Percentiles rank a stretch among this genome's conserved stretches.
Conservation (phyloP, 1,140 invertebrate species). For the Heliconius himera region DNA sequence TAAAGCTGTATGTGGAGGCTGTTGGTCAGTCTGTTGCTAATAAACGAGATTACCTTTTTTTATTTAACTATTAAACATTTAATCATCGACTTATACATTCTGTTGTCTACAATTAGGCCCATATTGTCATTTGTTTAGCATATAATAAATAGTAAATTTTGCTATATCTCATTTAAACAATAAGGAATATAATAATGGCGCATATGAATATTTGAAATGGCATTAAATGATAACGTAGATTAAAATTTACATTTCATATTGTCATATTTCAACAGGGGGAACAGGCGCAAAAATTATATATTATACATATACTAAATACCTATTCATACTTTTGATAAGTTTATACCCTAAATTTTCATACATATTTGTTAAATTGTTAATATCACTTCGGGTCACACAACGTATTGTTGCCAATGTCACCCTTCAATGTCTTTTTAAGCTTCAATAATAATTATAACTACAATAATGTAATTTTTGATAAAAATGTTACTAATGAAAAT, state of each 20-base stretch:
- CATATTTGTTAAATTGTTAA: slow-evolving; percentile 61
- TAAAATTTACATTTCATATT: slow-evolving; percentile 51
- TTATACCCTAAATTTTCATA: slow-evolving; percentile 41
- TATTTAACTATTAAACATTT: slow-evolving; percentile 35
- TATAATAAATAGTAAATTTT: slow-evolving; percentile 24
- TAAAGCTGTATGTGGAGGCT: slow-evolving; percentile 23
- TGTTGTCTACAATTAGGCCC: slow-evolving; percentile 41
- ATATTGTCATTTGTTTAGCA: slow-evolving; percentile 42
- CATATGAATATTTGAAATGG: slow-evolving; percentile 49
- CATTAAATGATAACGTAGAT: slow-evolving; percentile 43
- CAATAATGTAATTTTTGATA: slow-evolving; percentile 1
- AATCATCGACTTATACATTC: slow-evolving; percentile 31
- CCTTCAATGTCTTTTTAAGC: slow-evolving; percentile 61
- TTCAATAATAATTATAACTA: slow-evolving; percentile 44
- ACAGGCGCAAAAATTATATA: slow-evolving; percentile 41
- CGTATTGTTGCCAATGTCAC: slow-evolving; percentile 37
- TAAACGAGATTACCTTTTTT: slow-evolving; percentile 33
- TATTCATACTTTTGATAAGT: slow-evolving; percentile 36
- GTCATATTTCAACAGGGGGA: slow-evolving; percentile 61
- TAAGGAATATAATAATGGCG: slow-evolving; percentile 36
- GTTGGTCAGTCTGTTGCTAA: slow-evolving; percentile 33
- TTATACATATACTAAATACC: slow-evolving; percentile 48
- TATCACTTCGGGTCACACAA: slow-evolving; percentile 63
- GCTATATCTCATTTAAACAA: slow-evolving; percentile 24
- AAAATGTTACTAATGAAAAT: neutral